phyloP scores from a whole-genome alignment of 2,888 invertebrate species.

The Drosophila sordidula region DNA sequence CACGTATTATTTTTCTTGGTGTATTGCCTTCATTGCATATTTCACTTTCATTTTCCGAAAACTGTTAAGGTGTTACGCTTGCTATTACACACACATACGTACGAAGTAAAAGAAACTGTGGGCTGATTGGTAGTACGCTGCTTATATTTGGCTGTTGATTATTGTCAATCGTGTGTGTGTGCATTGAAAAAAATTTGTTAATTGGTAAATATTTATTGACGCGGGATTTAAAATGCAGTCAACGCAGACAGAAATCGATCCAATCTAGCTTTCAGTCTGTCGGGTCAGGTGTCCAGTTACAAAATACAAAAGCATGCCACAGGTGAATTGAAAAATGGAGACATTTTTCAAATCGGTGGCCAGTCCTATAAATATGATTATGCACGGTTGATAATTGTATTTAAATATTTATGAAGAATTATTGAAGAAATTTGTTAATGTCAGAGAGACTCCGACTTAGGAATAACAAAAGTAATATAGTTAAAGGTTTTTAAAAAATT shows the following conservation, averaged over 20 bases:
- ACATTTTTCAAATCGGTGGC: constrained; percentile 6
- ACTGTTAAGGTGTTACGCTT: constrained; percentile 9
- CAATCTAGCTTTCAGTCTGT: not conserved
- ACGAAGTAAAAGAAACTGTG: not conserved
- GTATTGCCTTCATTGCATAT: constrained; percentile 17
- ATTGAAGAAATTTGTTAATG: too few relatives aligned
- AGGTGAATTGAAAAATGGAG: not conserved
- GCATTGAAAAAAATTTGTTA: constrained; percentile 4
- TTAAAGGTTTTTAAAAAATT: too few relatives aligned
- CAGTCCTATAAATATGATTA: constrained; percentile 7
- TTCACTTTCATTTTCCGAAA: constrained; percentile 50
- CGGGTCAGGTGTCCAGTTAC: constrained; percentile 4
- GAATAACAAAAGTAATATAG: not conserved
- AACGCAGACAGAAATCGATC: constrained; percentile 20
- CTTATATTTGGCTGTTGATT: not conserved
- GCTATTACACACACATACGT: constrained; percentile 4
- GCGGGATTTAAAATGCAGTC: constrained; percentile 22
- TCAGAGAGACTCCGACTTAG: too few relatives aligned
- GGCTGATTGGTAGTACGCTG: not conserved
- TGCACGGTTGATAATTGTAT: constrained; percentile 3
- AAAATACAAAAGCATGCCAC: not conserved
- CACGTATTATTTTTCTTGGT: constrained; percentile 33
- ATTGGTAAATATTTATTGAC: constrained; percentile 4
- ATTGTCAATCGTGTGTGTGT: not conserved
- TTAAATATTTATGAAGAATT: not conserved